Percentiles rank a stretch among this genome's conserved stretches.
Conservation (phyloP, 2,113 vertebrate genomes). For the Ciconia maguari region DNA sequence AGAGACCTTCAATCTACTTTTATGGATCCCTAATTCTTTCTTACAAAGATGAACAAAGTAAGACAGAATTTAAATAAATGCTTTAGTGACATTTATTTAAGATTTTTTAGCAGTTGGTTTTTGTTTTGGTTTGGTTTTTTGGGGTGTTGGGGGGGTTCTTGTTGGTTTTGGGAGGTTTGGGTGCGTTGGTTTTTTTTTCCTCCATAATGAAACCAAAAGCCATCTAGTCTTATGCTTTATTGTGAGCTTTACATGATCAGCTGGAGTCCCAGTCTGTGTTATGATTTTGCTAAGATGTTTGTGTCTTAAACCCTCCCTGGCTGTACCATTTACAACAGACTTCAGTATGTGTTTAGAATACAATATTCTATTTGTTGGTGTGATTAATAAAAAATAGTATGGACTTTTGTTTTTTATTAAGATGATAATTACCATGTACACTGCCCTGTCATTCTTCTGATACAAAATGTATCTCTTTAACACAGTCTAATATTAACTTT, state of each 20-base stretch:
- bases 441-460: not conserved
- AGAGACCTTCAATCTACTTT: not conserved
- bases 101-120: not conserved
- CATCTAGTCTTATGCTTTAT: not conserved
- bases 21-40: not conserved
- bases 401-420: not conserved
- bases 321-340: not conserved
- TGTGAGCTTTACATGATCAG: not conserved
- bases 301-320: not conserved
- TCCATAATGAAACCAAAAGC: not conserved
- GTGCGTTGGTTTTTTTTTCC: not conserved
- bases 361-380: not conserved
- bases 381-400: not conserved
- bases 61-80: not conserved
- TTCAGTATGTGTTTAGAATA: not conserved
- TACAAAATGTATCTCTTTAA: not conserved
- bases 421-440: not conserved
- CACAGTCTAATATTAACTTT: not conserved
- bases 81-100: not conserved
- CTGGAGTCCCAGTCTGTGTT: not conserved
- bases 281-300: not conserved
- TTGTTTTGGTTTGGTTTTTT: not conserved
- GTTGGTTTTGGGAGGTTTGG: not conserved
- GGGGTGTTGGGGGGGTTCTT: fast-evolving
- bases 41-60: not conserved